phyloP scores from a whole-genome alignment of 1,140 invertebrate species.

The Mylabris phalerata region DNA sequence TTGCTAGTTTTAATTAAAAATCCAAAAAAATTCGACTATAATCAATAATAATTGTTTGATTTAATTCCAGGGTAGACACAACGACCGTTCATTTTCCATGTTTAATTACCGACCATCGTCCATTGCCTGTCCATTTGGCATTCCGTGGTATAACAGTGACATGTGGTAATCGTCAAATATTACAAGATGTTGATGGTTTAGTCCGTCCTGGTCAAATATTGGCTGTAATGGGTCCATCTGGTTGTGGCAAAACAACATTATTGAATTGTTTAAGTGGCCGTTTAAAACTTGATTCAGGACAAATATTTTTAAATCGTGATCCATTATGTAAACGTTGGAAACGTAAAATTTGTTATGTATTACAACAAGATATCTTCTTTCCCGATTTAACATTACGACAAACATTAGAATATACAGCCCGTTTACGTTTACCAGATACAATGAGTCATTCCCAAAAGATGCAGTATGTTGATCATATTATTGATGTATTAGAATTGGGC shows the following conservation, averaged over 20 bases:
- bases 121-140: constrained; percentile 59
- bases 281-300: constrained; percentile 58
- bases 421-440: constrained; percentile 67
- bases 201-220: constrained; percentile 72
- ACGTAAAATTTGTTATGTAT: constrained; percentile 73
- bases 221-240: constrained; percentile 79
- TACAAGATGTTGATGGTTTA: constrained; percentile 65
- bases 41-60: no score
- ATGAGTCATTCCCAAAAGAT: constrained; percentile 69
- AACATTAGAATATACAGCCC: constrained; percentile 68
- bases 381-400: constrained; percentile 72
- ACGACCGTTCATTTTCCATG: constrained; percentile 45
- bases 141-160: constrained; percentile 57
- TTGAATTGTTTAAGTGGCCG: constrained; percentile 69
- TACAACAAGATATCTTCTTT: constrained; percentile 82
- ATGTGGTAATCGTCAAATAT: constrained; percentile 51
- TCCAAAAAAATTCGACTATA: no score
- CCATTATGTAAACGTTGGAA: constrained; percentile 69
- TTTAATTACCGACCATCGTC: constrained; percentile 41
- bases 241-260: constrained; percentile 75
- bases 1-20: no score
- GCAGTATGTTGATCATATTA: constrained; percentile 72
- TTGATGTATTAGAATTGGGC: constrained; percentile 68
- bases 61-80: constrained; percentile 42
- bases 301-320: constrained; percentile 67